phyloP scores from a whole-genome alignment of 2,888 invertebrate species.

The Hylaea fasciaria region DNA sequence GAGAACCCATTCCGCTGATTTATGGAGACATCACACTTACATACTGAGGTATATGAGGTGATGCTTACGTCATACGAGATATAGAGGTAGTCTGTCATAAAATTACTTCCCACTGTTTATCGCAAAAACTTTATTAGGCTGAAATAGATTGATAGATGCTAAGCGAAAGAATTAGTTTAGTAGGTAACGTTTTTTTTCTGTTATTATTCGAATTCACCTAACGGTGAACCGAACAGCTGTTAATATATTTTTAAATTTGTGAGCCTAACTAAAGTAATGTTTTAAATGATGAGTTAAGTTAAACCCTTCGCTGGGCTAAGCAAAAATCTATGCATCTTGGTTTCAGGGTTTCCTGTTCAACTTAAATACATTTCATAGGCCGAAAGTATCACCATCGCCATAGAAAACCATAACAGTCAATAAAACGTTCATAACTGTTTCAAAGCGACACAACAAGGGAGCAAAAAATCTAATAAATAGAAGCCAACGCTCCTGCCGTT shows the following conservation, averaged over 20 bases:
- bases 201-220: too few species aligned
- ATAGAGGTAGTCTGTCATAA: neutral
- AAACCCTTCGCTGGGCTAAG: too few species aligned
- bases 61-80: neutral
- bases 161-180: too few species aligned
- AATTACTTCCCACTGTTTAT: neutral
- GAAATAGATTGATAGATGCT: too few species aligned
- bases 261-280: too few species aligned
- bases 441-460: conserved; percentile 53
- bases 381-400: conserved; percentile 35
- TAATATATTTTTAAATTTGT: too few species aligned
- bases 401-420: conserved; percentile 36
- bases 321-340: too few species aligned
- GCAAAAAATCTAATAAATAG: conserved; percentile 70
- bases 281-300: too few species aligned
- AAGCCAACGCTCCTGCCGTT: conserved; percentile 64
- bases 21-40: conserved; percentile 49
- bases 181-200: too few species aligned
- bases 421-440: conserved; percentile 27
- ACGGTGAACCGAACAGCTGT: too few species aligned
- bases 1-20: conserved; percentile 65
- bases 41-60: conserved; percentile 22
- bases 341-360: too few species aligned
- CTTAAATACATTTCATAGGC: conserved; percentile 7
- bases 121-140: too few species aligned